A percentile compares a stretch with the other conserved stretches of the same genome.
Evolutionary conservation across 2,113 vertebrate species (phyloP).

Genomic region (Copsychus sechellarum): DNA sequence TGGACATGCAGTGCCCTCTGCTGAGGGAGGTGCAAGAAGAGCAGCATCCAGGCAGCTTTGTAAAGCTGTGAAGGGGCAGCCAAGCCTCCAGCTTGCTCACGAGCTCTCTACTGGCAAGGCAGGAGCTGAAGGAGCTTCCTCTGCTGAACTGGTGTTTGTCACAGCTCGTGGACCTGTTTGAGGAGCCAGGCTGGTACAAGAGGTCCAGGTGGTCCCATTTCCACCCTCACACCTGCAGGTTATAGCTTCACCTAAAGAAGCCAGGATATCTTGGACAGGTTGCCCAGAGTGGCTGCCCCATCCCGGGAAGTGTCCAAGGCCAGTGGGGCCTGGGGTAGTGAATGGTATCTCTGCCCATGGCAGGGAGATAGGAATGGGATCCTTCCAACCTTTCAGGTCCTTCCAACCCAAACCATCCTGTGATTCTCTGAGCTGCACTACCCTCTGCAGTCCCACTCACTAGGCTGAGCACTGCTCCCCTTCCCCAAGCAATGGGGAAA

Average conservation of each 20-base stretch:
- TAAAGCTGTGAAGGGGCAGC: neutral
- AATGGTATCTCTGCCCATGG: neutral
- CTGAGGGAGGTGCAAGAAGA: neutral
- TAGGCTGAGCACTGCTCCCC: neutral
- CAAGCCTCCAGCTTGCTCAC: neutral
- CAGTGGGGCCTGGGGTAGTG: neutral
- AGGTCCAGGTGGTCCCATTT: neutral
- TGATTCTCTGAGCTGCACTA: neutral
- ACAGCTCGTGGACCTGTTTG: neutral
- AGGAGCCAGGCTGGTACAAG: neutral
- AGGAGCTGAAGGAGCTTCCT: neutral
- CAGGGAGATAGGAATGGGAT: neutral
- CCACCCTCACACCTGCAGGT: neutral
- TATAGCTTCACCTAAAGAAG: neutral
- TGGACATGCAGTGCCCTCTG: conserved; percentile 39
- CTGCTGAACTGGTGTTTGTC: neutral
- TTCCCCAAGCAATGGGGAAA: neutral
- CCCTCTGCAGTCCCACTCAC: neutral
- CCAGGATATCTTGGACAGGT: neutral
- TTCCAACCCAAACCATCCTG: neutral
- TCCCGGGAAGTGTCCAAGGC: neutral
- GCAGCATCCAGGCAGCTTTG: neutral
- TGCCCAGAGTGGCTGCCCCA: neutral
- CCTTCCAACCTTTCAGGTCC: neutral
- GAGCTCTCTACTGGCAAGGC: neutral